Conservation (phyloP, 2,113 vertebrate species). For the Callopanchax toddi region DNA sequence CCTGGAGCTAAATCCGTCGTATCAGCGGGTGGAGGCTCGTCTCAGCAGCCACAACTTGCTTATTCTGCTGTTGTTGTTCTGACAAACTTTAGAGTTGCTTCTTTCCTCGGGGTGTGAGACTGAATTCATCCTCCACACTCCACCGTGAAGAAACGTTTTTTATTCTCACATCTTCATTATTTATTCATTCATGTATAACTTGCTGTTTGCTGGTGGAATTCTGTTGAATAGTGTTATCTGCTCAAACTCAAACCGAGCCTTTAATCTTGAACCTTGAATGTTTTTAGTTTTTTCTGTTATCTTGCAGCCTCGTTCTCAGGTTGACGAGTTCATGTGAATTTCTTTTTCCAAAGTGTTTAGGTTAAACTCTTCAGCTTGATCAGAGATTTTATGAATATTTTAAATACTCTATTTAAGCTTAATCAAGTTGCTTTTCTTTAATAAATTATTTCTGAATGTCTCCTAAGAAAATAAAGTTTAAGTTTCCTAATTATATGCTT, state of each 20-base stretch:
- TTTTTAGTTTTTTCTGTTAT: slow-evolving; percentile 8
- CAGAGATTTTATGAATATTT: background rate
- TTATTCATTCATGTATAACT: slow-evolving; percentile 1
- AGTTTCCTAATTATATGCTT: background rate
- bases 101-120: slow-evolving; percentile 1
- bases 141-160: slow-evolving; percentile 1
- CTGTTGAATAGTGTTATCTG: background rate
- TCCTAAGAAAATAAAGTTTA: background rate
- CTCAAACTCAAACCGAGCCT: slow-evolving; percentile 1
- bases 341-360: background rate
- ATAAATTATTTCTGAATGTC: background rate
- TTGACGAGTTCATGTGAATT: background rate
- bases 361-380: background rate
- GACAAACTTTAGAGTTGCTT: background rate
- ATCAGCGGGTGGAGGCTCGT: background rate
- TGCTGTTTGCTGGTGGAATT: background rate
- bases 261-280: slow-evolving; percentile 7
- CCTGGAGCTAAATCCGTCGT: background rate
- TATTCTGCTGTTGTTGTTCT: background rate
- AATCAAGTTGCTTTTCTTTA: background rate
- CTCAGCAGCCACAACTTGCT: background rate
- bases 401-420: background rate
- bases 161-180: background rate
- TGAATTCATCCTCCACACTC: slow-evolving; percentile 4
- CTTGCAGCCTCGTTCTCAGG: background rate